Conservation (phyloP, 1,140 invertebrate genomes). For the Drosophila pseudoobscura region DNA sequence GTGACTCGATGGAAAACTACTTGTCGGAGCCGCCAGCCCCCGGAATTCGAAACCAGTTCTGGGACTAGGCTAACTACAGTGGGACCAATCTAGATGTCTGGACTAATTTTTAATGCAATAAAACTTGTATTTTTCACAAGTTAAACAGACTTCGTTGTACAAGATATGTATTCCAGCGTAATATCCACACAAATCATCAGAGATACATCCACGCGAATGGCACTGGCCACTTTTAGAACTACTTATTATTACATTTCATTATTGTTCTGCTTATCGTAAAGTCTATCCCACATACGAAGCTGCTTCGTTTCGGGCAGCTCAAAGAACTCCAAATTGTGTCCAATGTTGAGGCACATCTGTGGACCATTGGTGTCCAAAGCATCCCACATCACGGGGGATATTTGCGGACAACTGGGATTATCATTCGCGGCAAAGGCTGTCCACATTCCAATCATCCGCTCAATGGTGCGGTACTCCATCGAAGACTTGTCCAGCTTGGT, state of each 20-base stretch:
- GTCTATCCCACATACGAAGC: slow-evolving; percentile 82
- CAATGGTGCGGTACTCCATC: slow-evolving; percentile 73
- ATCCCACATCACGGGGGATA: slow-evolving; percentile 44
- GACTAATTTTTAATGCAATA: too few species aligned
- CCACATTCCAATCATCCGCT: slow-evolving; percentile 80
- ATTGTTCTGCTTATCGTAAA: slow-evolving; percentile 49
- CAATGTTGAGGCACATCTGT: slow-evolving; percentile 81
- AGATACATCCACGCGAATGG: too few species aligned
- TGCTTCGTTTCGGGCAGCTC: slow-evolving; percentile 80
- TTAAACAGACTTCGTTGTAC: too few species aligned
- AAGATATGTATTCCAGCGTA: not conserved
- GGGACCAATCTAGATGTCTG: too few species aligned
- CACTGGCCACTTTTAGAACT: too few species aligned
- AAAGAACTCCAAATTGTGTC: slow-evolving; percentile 59
- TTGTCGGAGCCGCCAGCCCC: too few species aligned
- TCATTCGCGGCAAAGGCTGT: slow-evolving; percentile 79
- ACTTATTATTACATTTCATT: too few species aligned
- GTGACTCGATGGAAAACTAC: slow-evolving; percentile 6
- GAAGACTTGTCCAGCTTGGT: slow-evolving; percentile 74
- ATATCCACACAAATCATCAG: not conserved
- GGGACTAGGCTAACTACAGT: too few species aligned
- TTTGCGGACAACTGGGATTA: slow-evolving; percentile 60
- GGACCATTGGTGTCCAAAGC: slow-evolving; percentile 26
- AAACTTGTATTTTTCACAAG: too few species aligned
- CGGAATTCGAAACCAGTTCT: slow-evolving; percentile 1